Evolutionary conservation across 2,888 invertebrate species (phyloP), one percentile per base, ranked within the genome.

Genomic region (Liopterus haemorrhoidalis): DNA sequence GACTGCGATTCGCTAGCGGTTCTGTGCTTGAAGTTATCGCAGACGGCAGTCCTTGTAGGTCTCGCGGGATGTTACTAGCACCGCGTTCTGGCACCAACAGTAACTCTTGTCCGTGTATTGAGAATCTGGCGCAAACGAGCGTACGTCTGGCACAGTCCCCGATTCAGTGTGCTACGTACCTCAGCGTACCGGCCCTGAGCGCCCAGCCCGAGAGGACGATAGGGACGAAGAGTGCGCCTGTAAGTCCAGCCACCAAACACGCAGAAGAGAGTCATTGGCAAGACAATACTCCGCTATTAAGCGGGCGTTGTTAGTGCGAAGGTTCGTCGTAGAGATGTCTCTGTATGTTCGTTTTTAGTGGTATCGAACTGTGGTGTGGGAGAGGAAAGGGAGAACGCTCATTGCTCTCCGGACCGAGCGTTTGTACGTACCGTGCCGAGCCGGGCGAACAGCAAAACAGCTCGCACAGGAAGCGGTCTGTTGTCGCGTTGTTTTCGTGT

Each of bases 1-100:
- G 84, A 56, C 68, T 89, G 46, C 73, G 89, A 49, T 89, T 88
- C 60, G 87, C 85, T 2, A 78, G 81, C 15, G 82, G 81, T 11
- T 55, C 60, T 37, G 54, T 63, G 2, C 56, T 73, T 5, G 69
- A 81, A 68, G 74, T 76, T 6, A 75, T 78, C 20, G 70, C 71
- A 9, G 81, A 81, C 48, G 71, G 71, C 41, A 74, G 79, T 44
- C 70, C 76, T 1, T 70, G 70, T 42, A 73, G 70, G 42, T 63
- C 70, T 1, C 67, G 71, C 5, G 73, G 72, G 41, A 68, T 69
- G 14, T 68, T 71, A 41, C 58, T 71, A 5, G 53, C 60, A 50
- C 68, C 66, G 33, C 52, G 57, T 2, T 65, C 61, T 58, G 63
- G 62, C 45, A 66, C 68, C 1, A 70, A 79, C 1, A 81, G 81